Conservation (phyloP, 2,888 invertebrate genomes). For the Hirtodrosophila duncani region DNA sequence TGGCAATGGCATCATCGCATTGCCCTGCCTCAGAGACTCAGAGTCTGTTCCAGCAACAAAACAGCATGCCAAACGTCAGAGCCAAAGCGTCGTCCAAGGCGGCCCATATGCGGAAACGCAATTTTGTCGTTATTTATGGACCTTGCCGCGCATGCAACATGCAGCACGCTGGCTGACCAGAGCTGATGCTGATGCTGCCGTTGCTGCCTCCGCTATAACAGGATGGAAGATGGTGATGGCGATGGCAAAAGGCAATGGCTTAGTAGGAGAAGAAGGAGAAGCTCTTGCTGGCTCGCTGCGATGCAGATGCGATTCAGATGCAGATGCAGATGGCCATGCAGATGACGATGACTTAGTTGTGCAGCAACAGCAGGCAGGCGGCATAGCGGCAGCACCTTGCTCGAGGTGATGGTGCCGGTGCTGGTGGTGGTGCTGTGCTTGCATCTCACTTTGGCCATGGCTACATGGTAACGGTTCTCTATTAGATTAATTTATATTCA, state of each 20-base stretch:
- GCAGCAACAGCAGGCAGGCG: conserved; percentile 31
- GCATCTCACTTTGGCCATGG: conserved; percentile 38
- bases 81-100: conserved; percentile 31
- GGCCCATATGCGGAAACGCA: conserved; percentile 74
- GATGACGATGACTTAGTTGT: conserved; percentile 67
- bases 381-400: conserved; percentile 55
- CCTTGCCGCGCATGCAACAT: conserved; percentile 70
- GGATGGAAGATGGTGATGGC: conserved; percentile 33
- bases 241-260: conserved; percentile 24
- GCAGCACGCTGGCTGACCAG: conserved; percentile 31
- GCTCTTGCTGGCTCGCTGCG: background rate
- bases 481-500: conserved; percentile 76
- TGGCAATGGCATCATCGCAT: conserved; percentile 39
- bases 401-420: conserved; percentile 49
- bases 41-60: conserved; percentile 17
- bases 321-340: conserved; percentile 21
- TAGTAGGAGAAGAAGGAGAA: too few relatives aligned
- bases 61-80: conserved; percentile 56
- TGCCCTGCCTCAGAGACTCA: conserved; percentile 42
- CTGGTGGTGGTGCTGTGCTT: conserved; percentile 45
- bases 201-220: conserved; percentile 58
- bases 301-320: conserved; percentile 40
- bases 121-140: conserved; percentile 77
- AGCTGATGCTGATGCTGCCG: conserved; percentile 23
- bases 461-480: conserved; percentile 71